Conservation (phyloP, 2,113 vertebrate species). For the Microtus pennsylvanicus region DNA sequence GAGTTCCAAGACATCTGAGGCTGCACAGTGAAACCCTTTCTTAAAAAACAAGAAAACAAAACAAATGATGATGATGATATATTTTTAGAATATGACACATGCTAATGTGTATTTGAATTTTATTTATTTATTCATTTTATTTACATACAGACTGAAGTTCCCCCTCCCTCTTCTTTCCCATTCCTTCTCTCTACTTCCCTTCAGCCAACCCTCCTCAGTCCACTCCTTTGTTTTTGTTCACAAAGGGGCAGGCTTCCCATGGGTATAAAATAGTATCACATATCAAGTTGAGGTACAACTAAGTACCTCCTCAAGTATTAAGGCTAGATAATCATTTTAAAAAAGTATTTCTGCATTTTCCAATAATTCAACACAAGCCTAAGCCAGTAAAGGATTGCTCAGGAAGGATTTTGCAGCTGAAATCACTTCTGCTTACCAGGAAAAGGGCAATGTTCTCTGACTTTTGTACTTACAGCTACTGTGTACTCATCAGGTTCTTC, state of each 20-base stretch:
- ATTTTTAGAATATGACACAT: neutral
- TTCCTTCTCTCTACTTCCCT: neutral
- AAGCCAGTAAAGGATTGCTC: neutral
- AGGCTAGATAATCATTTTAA: neutral
- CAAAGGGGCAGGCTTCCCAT: neutral
- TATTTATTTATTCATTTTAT: neutral
- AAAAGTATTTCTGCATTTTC: neutral
- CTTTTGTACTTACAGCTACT: neutral
- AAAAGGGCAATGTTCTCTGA: neutral
- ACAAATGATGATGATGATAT: neutral
- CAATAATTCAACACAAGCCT: neutral
- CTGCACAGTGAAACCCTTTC: neutral
- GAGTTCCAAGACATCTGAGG: neutral
- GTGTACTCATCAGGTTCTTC: neutral
- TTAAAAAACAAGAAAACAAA: neutral
- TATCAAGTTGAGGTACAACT: neutral
- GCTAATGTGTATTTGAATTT: neutral
- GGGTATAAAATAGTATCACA: neutral
- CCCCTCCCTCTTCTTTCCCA: neutral
- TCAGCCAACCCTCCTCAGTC: neutral
- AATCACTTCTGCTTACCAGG: neutral
- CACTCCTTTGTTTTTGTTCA: neutral
- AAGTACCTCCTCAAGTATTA: neutral
- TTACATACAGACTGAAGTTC: neutral
- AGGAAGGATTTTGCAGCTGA: neutral